Percentiles rank a stretch among this genome's conserved stretches.
phyloP scores from a whole-genome alignment of 2,113 vertebrate species.

The Monarcha castaneiventris region DNA sequence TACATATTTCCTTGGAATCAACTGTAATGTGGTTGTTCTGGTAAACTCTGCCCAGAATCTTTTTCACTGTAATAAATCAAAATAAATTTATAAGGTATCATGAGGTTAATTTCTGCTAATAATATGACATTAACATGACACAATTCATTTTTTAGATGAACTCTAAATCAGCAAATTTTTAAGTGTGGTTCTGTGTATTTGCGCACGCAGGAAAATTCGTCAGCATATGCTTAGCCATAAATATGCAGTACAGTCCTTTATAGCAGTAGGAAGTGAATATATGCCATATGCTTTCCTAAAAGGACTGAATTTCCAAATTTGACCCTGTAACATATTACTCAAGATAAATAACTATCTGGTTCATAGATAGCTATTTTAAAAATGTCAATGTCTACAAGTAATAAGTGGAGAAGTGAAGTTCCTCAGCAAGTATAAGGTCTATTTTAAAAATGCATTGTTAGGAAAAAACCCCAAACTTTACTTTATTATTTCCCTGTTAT shows the following conservation, averaged over 20 bases:
- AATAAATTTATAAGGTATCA: background rate
- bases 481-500: background rate
- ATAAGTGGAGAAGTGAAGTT: background rate
- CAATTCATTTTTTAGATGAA: background rate
- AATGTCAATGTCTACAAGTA: background rate
- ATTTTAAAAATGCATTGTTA: background rate
- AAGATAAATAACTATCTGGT: background rate
- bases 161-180: background rate
- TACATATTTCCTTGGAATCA: background rate
- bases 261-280: background rate
- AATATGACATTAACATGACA: background rate
- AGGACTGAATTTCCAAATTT: background rate
- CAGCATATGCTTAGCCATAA: background rate
- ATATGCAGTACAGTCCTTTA: background rate
- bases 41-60: background rate
- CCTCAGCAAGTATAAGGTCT: background rate
- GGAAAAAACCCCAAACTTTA: accelerated
- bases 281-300: background rate
- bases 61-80: background rate
- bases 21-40: background rate
- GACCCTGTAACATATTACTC: background rate
- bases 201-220: background rate
- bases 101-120: background rate
- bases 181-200: background rate
- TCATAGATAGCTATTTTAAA: background rate